These are phyloP conservation scores for Himalopsyche tibetana DNA, from an alignment of 2,888 invertebrate genomes.

Conservation along the genomic window DNA sequence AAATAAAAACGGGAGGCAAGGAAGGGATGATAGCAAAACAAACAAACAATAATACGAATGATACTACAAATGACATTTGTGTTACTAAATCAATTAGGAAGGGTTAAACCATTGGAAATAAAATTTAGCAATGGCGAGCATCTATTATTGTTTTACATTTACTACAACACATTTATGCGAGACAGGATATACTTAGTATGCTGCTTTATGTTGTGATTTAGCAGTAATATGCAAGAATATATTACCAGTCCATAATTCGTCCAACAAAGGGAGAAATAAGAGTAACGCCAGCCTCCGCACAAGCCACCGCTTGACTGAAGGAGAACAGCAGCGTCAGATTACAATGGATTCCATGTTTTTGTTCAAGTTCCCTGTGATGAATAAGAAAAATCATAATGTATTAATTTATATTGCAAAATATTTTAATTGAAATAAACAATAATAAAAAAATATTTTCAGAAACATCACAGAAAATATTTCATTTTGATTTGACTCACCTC, in stretches of 20 bases:
- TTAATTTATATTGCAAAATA: background rate
- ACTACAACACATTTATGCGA: too few relatives aligned
- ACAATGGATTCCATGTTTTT: slow-evolving; percentile 95
- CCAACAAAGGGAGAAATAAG: slow-evolving; percentile 99
- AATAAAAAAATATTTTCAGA: background rate
- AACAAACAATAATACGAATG: too few relatives aligned
- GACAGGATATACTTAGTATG: too few relatives aligned
- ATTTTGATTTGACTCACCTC: slow-evolving; percentile 76
- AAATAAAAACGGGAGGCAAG: too few relatives aligned
- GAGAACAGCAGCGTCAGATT: slow-evolving; percentile 98
- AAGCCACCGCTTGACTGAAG: slow-evolving; percentile 97
- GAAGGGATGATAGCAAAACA: too few relatives aligned
- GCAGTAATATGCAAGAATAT: slow-evolving; percentile 49
- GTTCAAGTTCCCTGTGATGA: slow-evolving; percentile 87
- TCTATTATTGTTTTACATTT: too few relatives aligned
- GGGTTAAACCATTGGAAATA: too few relatives aligned
- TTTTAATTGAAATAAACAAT: slow-evolving; percentile 3
- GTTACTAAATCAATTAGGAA: too few relatives aligned
- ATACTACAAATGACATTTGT: too few relatives aligned
- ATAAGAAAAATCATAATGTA: slow-evolving; percentile 59
- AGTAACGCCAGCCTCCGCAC: slow-evolving; percentile 98
- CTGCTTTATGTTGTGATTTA: too few relatives aligned
- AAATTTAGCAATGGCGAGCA: too few relatives aligned
- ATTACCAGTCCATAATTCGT: slow-evolving; percentile 96
- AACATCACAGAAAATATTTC: background rate